Conservation (phyloP, 2,797 vertebrate species). For the Rhabdomys pumilio region DNA sequence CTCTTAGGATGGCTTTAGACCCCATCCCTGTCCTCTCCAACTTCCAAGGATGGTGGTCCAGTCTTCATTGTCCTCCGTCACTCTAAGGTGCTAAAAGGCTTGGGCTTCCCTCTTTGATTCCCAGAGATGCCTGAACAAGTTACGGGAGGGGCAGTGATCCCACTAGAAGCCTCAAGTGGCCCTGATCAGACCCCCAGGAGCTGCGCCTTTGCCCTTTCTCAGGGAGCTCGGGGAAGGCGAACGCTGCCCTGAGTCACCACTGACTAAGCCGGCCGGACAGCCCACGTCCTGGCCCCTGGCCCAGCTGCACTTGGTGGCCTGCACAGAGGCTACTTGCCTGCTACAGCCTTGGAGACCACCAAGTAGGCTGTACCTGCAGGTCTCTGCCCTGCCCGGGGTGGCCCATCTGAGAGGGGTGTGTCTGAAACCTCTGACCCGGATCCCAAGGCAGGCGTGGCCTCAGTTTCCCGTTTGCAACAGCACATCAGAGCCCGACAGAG, state of each 20-base stretch:
- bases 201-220: background rate
- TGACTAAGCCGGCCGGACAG: conserved; percentile 64
- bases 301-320: conserved; percentile 11
- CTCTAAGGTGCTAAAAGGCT: background rate
- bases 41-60: background rate
- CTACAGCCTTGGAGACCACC: background rate
- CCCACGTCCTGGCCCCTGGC: conserved; percentile 7
- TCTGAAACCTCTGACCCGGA: background rate
- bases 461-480: background rate
- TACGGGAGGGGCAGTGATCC: background rate
- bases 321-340: background rate
- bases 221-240: background rate
- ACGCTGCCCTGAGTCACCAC: conserved; percentile 68
- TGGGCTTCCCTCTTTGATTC: background rate
- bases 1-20: background rate
- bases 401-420: background rate
- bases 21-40: background rate
- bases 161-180: background rate
- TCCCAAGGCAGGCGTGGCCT: background rate
- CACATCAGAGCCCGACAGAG: too few relatives aligned
- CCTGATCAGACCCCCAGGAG: background rate
- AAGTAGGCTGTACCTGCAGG: background rate
- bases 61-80: background rate
- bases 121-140: background rate
- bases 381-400: too few relatives aligned